These are phyloP conservation scores for Peromyscus eremicus DNA, from an alignment of 2,797 vertebrate genomes.

Conservation along the genomic window DNA sequence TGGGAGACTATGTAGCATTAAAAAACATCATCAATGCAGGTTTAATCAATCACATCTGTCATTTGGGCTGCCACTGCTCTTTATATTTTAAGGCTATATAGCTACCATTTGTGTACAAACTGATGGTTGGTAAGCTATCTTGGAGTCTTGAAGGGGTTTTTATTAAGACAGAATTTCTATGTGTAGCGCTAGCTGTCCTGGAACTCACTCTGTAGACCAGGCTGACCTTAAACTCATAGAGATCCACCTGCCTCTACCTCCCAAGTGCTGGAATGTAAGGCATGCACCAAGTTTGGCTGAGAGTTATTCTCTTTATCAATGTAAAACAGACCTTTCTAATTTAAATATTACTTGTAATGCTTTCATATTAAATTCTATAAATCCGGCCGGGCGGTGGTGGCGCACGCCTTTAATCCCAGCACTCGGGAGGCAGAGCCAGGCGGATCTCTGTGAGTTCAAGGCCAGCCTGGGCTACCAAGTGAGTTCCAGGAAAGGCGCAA, in stretches of 20 bases:
- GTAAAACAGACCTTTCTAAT: neutral
- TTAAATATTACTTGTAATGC: neutral
- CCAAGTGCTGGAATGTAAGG: neutral
- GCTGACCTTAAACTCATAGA: neutral
- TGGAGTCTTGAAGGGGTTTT: neutral
- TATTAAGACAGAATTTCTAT: neutral
- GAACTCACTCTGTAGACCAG: neutral
- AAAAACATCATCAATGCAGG: neutral
- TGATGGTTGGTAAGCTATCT: neutral
- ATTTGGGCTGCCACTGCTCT: neutral
- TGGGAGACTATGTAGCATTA: neutral
- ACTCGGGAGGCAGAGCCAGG: no score
- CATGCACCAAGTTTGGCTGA: neutral
- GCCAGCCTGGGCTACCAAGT: no score
- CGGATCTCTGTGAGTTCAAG: no score
- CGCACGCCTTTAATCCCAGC: no score
- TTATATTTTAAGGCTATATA: neutral
- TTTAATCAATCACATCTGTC: neutral
- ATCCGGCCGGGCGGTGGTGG: no score
- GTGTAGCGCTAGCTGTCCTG: neutral
- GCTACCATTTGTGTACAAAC: neutral
- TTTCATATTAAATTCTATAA: constrained; percentile 33
- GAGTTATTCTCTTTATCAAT: neutral
- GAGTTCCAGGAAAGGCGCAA: no score
- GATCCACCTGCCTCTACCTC: neutral